Base-by-base conservation (phyloP, 1,140 invertebrate species). In the Adoxophyes honmai region DNA sequence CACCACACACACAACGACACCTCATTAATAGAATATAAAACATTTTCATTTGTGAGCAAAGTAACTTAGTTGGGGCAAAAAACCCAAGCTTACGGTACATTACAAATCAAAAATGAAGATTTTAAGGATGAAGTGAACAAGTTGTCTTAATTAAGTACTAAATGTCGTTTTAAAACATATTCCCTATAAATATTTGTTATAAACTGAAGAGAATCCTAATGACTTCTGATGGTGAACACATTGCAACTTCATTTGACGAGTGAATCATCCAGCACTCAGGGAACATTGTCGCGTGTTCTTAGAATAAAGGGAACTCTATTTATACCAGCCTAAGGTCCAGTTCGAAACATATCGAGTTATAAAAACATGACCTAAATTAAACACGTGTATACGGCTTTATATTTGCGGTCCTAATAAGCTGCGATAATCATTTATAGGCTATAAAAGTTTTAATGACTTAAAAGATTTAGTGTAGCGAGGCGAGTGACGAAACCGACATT, bases 311-410 rank as follows among this genome's bases (percentile, higher is more conserved):
- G n/a, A 48, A 48, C 42, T 21, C 28, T 48, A 48, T 48, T 11
- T 11, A n/a, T 11, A 9, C 21, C 18, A 28, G 9, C 1, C 18
- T 4, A 48, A 48, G 42, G 42, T 48, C 28, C 42, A 28, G 6
- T 8, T 33, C 28, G 4, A 48, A 28, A 3, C 6, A 28, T 36
- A 10, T 1, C 34, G 21, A 48, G 18, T 48, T 4, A 21, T 28
- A 11, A 10, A 44, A 21, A 11, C 42, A 48, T 48, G 42, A 48
- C 42, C 42, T 11, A 48, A 48, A 48, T 48, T 6, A 28, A 28
- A 48, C 42, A 48, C 42, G 42, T 48, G 42, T 48, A 48, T 48
- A 48, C 42, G 42, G 21, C 42, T 28, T 48, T 48, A 48, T 48
- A 48, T 48, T 48, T 48, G 42, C 42, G 42, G 42, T 48, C 21